A percentile compares a stretch with the other conserved stretches of the same genome.
phyloP scores from a whole-genome alignment of 2,113 vertebrate genomes.

The Ibidorhyncha struthersii region DNA sequence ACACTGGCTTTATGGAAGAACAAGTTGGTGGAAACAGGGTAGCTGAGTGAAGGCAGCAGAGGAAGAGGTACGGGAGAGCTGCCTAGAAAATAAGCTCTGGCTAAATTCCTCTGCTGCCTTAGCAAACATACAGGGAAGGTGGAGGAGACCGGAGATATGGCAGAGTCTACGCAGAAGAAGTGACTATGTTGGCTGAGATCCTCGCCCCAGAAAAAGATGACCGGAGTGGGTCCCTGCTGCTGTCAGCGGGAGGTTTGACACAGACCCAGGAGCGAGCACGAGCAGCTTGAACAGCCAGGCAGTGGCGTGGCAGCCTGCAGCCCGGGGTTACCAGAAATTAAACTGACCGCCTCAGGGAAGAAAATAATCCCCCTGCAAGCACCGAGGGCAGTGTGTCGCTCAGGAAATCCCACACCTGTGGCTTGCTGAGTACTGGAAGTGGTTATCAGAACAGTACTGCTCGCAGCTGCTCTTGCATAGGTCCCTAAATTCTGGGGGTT shows the following conservation, averaged over 20 bases:
- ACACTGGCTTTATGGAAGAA: neutral
- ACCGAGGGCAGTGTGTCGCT: neutral
- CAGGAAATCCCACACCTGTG: fast-evolving
- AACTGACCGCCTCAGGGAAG: neutral
- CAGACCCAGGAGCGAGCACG: neutral
- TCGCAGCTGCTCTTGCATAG: neutral
- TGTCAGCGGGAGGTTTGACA: neutral
- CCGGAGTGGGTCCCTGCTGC: neutral
- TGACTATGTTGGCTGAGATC: fast-evolving
- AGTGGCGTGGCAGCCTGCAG: neutral
- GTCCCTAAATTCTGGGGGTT: neutral
- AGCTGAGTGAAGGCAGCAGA: neutral
- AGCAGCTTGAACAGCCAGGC: neutral
- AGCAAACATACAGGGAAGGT: neutral
- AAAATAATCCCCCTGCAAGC: neutral
- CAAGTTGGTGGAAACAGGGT: neutral
- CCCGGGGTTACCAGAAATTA: neutral
- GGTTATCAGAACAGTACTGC: neutral
- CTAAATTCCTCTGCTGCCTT: neutral
- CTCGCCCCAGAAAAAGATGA: neutral
- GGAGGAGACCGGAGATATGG: neutral
- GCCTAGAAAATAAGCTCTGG: neutral
- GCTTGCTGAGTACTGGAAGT: neutral
- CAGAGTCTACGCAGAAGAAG: neutral
- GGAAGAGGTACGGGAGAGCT: neutral